Evolutionary conservation across 2,888 invertebrate genomes (phyloP).

Genomic region (Autographa gamma): DNA sequence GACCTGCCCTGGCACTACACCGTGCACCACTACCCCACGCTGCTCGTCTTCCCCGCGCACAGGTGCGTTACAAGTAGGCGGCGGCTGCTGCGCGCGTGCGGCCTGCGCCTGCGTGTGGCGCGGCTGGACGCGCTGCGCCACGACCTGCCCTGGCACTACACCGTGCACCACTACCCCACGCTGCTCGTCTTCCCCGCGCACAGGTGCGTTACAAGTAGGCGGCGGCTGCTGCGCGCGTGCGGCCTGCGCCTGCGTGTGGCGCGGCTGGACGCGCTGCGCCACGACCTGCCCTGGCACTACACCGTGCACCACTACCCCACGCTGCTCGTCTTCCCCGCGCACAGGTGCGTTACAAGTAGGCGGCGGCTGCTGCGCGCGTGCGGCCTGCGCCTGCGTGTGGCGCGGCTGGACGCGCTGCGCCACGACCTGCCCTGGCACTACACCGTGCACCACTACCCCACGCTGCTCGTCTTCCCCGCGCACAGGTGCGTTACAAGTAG

Average conservation of each 20-base stretch:
- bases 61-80: constrained; percentile 86
- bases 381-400: constrained; percentile 79
- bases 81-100: constrained; percentile 88
- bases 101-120: constrained; percentile 79
- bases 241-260: constrained; percentile 82
- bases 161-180: constrained; percentile 93
- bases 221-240: constrained; percentile 88
- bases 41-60: constrained; percentile 93
- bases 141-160: constrained; percentile 96
- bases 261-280: constrained; percentile 94
- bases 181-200: constrained; percentile 94
- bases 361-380: constrained; percentile 89
- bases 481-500: constrained; percentile 83
- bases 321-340: constrained; percentile 93
- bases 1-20: constrained; percentile 96
- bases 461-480: constrained; percentile 94
- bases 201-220: constrained; percentile 83
- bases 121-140: constrained; percentile 95
- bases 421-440: constrained; percentile 97
- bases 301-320: constrained; percentile 94
- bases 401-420: constrained; percentile 93
- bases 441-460: constrained; percentile 93
- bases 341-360: constrained; percentile 81
- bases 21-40: constrained; percentile 93
- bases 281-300: constrained; percentile 96